A percentile compares a stretch with the other conserved stretches of the same genome.
phyloP scores from a whole-genome alignment of 2,797 vertebrate species.

The Clarias pachynema region DNA sequence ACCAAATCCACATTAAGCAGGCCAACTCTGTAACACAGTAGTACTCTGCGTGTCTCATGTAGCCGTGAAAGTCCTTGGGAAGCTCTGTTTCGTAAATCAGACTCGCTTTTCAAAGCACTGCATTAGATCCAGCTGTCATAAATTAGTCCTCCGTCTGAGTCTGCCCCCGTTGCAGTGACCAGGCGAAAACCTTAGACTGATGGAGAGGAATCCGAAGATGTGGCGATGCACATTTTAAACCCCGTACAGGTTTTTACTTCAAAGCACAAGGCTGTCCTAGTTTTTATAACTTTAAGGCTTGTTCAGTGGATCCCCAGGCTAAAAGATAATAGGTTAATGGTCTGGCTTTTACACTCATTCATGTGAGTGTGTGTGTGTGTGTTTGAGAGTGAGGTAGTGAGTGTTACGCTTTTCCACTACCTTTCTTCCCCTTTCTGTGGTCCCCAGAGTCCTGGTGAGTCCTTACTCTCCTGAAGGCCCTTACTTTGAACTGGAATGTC shows the following conservation, averaged over 20 bases:
- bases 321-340: constrained; percentile 46
- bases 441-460: constrained; percentile 28
- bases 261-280: constrained; percentile 28
- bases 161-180: constrained; percentile 31
- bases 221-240: not conserved
- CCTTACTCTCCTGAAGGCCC: constrained; percentile 40
- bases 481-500: constrained; percentile 31
- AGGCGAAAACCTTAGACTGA: constrained; percentile 31
- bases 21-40: not conserved
- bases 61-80: not conserved
- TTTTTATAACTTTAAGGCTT: constrained; percentile 47
- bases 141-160: constrained; percentile 71
- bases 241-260: constrained; percentile 8
- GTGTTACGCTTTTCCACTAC: not conserved
- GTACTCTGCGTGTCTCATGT: not conserved
- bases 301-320: constrained; percentile 37
- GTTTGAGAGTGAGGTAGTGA: constrained; percentile 8
- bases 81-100: constrained; percentile 73
- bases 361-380: constrained; percentile 8
- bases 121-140: constrained; percentile 76
- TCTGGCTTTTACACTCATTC: constrained; percentile 53
- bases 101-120: constrained; percentile 73
- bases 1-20: constrained; percentile 3
- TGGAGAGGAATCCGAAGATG: constrained; percentile 19
- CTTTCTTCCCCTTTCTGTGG: constrained; percentile 35